Conservation (phyloP, 1,140 invertebrate species). For the Drosophila persimilis region DNA sequence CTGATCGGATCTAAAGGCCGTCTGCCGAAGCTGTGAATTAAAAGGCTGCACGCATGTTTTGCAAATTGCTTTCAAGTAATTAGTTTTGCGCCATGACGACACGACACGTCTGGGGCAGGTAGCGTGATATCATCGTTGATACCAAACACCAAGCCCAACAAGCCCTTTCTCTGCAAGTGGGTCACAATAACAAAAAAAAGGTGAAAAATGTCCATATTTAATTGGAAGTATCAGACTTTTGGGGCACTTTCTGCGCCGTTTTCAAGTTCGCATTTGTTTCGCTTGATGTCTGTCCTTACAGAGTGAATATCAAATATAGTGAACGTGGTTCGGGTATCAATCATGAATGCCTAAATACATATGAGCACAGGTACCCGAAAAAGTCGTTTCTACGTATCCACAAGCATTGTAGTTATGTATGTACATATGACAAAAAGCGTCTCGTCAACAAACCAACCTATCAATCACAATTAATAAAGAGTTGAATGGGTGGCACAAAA, state of each 20-base stretch:
- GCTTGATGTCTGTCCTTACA: constrained; percentile 25
- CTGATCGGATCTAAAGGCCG: constrained; percentile 24
- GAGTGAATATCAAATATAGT: constrained; percentile 18
- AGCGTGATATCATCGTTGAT: constrained; percentile 59
- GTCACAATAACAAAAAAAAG: constrained; percentile 35
- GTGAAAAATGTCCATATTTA: constrained; percentile 19
- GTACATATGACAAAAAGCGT: constrained; percentile 18
- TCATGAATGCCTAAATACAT: constrained; percentile 2
- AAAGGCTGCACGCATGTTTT: constrained; percentile 54
- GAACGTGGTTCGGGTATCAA: constrained; percentile 50
- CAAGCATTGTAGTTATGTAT: constrained; percentile 9
- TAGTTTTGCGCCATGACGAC: constrained; percentile 52
- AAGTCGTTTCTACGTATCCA: constrained; percentile 12
- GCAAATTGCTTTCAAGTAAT: constrained; percentile 57
- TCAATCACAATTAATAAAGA: constrained; percentile 54
- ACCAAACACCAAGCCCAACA: constrained; percentile 19
- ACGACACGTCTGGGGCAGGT: constrained; percentile 15
- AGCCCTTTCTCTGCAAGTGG: constrained; percentile 36
- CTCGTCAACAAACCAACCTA: constrained; percentile 19
- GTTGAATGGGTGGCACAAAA: constrained; percentile 28
- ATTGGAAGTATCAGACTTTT: constrained; percentile 21
- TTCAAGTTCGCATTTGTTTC: constrained; percentile 50
- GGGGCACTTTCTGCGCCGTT: constrained; percentile 41
- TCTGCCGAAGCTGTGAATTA: constrained; percentile 42
- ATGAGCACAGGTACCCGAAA: constrained; percentile 1